A percentile compares a stretch with the other conserved stretches of the same genome.
phyloP scores from a whole-genome alignment of 2,797 vertebrate genomes.

The Loris lydekkerianus region DNA sequence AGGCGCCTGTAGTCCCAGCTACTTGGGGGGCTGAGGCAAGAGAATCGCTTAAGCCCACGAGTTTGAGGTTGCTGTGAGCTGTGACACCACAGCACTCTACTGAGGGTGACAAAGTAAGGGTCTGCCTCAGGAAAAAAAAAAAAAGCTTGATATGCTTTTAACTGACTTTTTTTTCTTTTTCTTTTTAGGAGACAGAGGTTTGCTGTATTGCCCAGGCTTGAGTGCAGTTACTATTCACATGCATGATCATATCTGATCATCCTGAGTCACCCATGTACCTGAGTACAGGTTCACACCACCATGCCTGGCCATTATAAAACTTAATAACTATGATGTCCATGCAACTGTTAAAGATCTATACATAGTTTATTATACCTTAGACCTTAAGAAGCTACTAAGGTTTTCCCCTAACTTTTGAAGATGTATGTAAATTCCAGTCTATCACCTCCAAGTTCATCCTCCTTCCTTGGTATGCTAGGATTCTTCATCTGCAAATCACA shows the following conservation, averaged over 20 bases:
- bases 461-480: not conserved
- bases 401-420: slow-evolving; percentile 69
- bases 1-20: too few species aligned
- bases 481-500: not conserved
- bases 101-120: too few species aligned
- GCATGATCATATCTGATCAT: not conserved
- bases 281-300: not conserved
- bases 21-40: too few species aligned
- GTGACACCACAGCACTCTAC: too few species aligned
- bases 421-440: not conserved
- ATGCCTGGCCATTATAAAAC: not conserved
- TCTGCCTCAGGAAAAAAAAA: too few species aligned
- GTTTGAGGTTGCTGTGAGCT: too few species aligned
- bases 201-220: not conserved
- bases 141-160: not conserved
- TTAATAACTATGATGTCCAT: not conserved
- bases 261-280: not conserved
- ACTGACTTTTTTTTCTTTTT: not conserved
- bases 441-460: not conserved
- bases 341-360: not conserved
- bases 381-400: not conserved
- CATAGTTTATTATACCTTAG: not conserved
- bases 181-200: not conserved
- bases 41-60: too few species aligned
- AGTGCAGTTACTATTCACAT: not conserved